Conservation (phyloP, 1,140 invertebrate genomes). For the Papilio helenus region DNA sequence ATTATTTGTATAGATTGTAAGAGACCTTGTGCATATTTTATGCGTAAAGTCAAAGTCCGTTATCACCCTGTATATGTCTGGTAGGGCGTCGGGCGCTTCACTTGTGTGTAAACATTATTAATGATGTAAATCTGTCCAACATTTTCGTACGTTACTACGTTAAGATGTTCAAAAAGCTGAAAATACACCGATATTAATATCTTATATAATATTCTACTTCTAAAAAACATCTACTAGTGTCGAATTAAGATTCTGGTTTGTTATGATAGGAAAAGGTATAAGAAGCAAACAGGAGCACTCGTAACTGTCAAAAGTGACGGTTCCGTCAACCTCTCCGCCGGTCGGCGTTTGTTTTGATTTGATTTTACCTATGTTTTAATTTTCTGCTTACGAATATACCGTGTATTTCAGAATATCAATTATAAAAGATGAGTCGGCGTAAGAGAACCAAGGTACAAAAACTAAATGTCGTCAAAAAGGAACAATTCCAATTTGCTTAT, state of each 20-base stretch:
- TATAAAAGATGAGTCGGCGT: conserved; percentile 84
- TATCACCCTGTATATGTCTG: neutral
- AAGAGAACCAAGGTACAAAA: conserved; percentile 84
- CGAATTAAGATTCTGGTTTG: neutral
- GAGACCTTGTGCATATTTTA: neutral
- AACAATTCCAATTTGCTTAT: neutral
- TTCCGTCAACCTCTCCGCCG: neutral
- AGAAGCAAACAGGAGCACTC: too few species aligned
- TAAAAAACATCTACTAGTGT: neutral
- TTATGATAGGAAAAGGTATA: too few species aligned
- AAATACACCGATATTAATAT: neutral
- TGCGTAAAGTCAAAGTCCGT: conserved; percentile 5
- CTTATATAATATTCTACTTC: neutral
- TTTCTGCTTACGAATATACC: conserved; percentile 10
- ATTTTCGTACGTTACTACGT: neutral
- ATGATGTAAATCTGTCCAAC: neutral
- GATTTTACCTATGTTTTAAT: conserved; percentile 24
- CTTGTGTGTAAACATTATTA: neutral
- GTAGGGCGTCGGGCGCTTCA: neutral
- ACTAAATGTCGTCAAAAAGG: neutral
- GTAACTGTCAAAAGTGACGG: too few species aligned
- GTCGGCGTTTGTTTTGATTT: conserved; percentile 40
- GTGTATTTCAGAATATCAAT: neutral
- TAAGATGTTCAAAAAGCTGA: conserved; percentile 2
- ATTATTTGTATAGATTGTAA: neutral